phyloP scores from a whole-genome alignment of 2,797 vertebrate species.

The Schizopygopsis pylzovi region DNA sequence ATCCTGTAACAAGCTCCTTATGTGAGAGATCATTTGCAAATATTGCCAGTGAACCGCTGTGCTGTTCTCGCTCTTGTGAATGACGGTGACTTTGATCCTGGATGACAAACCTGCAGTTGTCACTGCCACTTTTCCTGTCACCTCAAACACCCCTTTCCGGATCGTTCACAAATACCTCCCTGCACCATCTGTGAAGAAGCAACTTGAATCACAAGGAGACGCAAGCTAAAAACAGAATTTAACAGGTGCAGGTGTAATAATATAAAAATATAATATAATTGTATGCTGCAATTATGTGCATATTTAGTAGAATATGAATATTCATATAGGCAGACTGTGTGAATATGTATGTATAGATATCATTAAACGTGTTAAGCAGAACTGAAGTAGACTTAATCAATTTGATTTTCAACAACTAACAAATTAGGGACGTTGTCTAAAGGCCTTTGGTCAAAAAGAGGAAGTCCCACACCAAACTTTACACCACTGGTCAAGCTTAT shows the following conservation, averaged over 20 bases:
- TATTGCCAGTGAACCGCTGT: slow-evolving; percentile 18
- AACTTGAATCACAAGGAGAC: slow-evolving; percentile 2
- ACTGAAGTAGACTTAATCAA: not conserved
- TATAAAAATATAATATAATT: not conserved
- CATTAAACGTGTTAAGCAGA: not conserved
- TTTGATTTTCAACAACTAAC: not conserved
- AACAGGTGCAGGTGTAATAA: slow-evolving; percentile 19
- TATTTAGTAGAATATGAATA: not conserved
- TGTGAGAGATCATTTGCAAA: slow-evolving; percentile 15
- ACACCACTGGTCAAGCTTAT: not conserved
- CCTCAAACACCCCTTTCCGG: slow-evolving; percentile 41
- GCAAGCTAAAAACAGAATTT: not conserved
- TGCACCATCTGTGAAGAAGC: slow-evolving; percentile 25
- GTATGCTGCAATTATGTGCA: not conserved
- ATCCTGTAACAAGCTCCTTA: not conserved
- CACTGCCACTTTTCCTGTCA: slow-evolving; percentile 48
- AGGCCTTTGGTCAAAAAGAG: not conserved
- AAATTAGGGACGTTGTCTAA: not conserved
- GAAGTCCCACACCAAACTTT: not conserved
- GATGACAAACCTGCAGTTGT: slow-evolving; percentile 35
- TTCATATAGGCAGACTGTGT: not conserved
- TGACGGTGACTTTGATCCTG: slow-evolving; percentile 37
- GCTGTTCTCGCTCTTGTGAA: not conserved
- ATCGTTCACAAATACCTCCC: slow-evolving; percentile 40
- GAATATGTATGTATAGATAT: not conserved